A percentile compares a stretch with the other conserved stretches of the same genome.
These are phyloP conservation scores for Channa striata DNA, from an alignment of 2,797 vertebrate genomes.

Conservation along the genomic window DNA sequence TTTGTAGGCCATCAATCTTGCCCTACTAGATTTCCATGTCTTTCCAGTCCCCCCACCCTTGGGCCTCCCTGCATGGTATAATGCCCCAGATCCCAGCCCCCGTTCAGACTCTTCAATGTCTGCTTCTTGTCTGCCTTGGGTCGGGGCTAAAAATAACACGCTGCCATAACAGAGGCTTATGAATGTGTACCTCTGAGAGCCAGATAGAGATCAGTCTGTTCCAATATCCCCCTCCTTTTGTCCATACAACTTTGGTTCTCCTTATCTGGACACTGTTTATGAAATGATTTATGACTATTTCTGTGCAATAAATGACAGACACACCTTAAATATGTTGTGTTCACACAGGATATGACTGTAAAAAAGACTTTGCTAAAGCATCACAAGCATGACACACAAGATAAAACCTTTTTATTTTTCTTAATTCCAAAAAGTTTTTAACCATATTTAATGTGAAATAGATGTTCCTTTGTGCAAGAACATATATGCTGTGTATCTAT, in stretches of 20 bases:
- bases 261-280: conserved; percentile 50
- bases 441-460: neutral
- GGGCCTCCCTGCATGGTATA: conserved; percentile 22
- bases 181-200: conserved; percentile 24
- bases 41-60: neutral
- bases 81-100: conserved; percentile 14
- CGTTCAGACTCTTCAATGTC: neutral
- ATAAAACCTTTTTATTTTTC: conserved; percentile 6
- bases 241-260: conserved; percentile 34
- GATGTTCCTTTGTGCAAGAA: neutral
- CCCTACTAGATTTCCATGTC: conserved; percentile 8
- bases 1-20: conserved; percentile 41
- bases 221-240: conserved; percentile 40
- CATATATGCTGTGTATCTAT: neutral
- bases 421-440: neutral
- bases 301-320: conserved; percentile 24
- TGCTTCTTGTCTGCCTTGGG: conserved; percentile 37
- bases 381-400: neutral
- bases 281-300: conserved; percentile 23
- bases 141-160: conserved; percentile 42
- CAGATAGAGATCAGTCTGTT: conserved; percentile 38
- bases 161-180: conserved; percentile 10
- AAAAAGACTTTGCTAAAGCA: neutral
- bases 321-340: conserved; percentile 9
- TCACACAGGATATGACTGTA: conserved; percentile 23